Percentiles rank a stretch among this genome's conserved stretches.
Evolutionary conservation across 2,113 vertebrate species (phyloP).

Genomic region (Azemiops feae): DNA sequence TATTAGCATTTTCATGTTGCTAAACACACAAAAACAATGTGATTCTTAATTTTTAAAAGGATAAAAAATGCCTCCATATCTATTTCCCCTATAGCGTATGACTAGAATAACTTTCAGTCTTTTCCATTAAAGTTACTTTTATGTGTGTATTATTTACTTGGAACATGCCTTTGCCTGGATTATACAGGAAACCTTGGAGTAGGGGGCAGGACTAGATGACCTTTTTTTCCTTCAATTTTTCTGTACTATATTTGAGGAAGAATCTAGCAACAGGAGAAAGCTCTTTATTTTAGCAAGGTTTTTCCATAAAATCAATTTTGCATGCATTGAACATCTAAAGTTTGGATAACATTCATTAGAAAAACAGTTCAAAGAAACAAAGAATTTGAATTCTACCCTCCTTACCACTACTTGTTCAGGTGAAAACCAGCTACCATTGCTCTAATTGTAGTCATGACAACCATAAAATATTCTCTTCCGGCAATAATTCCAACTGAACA

Average conservation of each 20-base stretch:
- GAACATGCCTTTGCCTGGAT: background rate
- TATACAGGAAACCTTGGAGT: background rate
- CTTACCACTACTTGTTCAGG: constrained; percentile 60
- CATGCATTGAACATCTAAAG: constrained; percentile 49
- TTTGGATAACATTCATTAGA: constrained; percentile 68
- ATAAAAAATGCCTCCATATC: background rate
- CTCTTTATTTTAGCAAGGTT: constrained; percentile 60
- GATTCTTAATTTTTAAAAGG: background rate
- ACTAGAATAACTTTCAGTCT: background rate
- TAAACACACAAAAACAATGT: background rate
- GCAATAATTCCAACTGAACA: constrained; percentile 69
- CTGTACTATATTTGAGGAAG: background rate
- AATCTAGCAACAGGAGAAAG: constrained; percentile 8
- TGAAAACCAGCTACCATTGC: constrained; percentile 76
- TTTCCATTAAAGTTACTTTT: background rate
- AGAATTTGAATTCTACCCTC: constrained; percentile 52
- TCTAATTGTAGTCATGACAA: constrained; percentile 81
- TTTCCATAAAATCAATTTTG: constrained; percentile 36
- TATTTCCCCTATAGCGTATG: background rate
- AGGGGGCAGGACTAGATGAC: background rate
- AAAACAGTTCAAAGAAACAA: constrained; percentile 74
- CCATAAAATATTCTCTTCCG: constrained; percentile 77
- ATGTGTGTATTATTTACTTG: background rate
- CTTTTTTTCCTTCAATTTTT: background rate
- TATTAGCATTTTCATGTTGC: background rate